Conservation (phyloP, 2,113 vertebrate genomes). For the Geococcyx californianus region DNA sequence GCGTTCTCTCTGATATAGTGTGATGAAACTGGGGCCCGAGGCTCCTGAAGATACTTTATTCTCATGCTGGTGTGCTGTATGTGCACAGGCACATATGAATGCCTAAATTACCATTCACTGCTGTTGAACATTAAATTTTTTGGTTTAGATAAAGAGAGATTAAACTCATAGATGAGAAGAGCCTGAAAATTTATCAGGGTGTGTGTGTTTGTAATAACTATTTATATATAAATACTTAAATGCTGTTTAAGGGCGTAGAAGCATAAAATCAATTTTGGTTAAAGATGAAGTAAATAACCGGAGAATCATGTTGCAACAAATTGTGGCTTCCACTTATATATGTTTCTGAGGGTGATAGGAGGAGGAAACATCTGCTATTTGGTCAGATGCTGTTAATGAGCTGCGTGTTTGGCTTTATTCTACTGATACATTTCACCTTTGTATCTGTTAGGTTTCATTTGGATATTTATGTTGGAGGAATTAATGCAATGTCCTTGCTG, state of each 20-base stretch:
- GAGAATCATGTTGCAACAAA: slow-evolving; percentile 1
- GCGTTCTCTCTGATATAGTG: background rate
- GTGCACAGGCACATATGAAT: background rate
- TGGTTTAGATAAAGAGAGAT: background rate
- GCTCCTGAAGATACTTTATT: background rate
- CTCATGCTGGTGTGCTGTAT: background rate
- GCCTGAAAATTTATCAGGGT: background rate
- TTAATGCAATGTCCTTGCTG: background rate
- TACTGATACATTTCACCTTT: background rate
- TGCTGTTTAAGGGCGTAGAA: background rate
- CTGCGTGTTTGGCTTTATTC: background rate
- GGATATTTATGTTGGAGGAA: background rate
- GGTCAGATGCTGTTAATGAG: slow-evolving; percentile 3
- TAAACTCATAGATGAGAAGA: background rate
- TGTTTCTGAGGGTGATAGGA: background rate
- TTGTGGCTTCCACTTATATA: background rate
- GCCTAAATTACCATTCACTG: background rate
- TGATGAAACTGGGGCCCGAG: background rate
- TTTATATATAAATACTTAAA: slow-evolving; percentile 13
- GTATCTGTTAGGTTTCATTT: background rate
- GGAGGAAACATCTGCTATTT: slow-evolving; percentile 20
- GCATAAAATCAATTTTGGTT: background rate
- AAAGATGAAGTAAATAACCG: background rate
- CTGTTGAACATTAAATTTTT: background rate
- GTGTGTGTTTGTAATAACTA: background rate